A percentile compares a stretch with the other conserved stretches of the same genome.
These are phyloP conservation scores for Myocastor coypus DNA, from an alignment of 2,113 vertebrate genomes.

Conservation along the genomic window DNA sequence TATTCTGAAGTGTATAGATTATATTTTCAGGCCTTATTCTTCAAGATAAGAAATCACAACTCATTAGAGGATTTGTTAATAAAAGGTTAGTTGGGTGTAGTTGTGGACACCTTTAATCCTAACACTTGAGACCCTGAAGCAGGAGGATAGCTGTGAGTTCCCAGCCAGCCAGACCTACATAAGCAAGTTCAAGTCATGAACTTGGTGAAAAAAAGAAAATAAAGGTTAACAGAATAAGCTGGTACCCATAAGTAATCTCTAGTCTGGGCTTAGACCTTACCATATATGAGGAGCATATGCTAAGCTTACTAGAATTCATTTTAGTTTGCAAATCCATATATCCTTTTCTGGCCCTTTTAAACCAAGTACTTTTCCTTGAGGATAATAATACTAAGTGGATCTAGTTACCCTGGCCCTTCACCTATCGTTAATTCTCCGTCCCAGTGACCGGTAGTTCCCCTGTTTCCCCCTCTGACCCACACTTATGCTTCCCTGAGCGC, in stretches of 20 bases:
- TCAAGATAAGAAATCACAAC: background rate
- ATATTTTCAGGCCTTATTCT: background rate
- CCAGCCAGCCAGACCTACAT: background rate
- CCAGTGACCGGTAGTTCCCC: background rate
- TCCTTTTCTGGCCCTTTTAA: background rate
- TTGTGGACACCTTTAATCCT: background rate
- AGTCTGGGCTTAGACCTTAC: background rate
- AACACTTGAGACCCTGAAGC: background rate
- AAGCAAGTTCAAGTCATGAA: background rate
- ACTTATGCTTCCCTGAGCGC: background rate
- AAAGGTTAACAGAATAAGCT: background rate
- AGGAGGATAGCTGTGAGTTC: background rate
- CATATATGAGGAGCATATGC: background rate
- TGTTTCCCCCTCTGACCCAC: background rate
- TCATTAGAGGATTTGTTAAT: constrained; percentile 1
- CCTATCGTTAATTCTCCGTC: background rate
- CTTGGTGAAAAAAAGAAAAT: background rate
- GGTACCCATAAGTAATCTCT: background rate
- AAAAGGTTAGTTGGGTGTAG: background rate
- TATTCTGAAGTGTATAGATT: background rate
- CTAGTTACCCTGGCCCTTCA: background rate
- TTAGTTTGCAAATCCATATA: background rate
- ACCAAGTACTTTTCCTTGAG: background rate
- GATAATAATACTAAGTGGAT: background rate
- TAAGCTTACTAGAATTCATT: background rate